Percentiles rank a stretch among this genome's conserved stretches.
Conservation (phyloP, 2,888 invertebrate genomes). For the Phyto melanocephala region DNA sequence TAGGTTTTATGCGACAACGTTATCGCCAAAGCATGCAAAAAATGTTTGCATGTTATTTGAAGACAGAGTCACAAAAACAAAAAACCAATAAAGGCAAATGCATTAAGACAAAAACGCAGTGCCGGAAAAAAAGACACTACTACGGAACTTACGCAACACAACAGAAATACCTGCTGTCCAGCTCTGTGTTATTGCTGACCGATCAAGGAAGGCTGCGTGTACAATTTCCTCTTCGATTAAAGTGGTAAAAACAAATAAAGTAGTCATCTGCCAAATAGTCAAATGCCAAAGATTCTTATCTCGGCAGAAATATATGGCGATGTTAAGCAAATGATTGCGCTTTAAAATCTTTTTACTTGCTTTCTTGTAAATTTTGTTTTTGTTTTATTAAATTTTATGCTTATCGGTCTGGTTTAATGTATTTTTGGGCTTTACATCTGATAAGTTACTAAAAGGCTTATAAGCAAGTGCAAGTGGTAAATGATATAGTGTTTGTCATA, state of each 20-base stretch:
- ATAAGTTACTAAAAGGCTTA: slow-evolving; percentile 13
- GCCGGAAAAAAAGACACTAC: neutral
- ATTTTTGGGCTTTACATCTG: slow-evolving; percentile 12
- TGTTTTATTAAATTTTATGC: slow-evolving; percentile 13
- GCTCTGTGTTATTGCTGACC: neutral
- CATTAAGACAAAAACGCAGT: slow-evolving; percentile 14
- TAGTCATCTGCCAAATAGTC: slow-evolving; percentile 65
- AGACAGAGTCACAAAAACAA: neutral
- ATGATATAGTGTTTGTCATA: slow-evolving; percentile 26
- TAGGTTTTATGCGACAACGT: slow-evolving; percentile 54
- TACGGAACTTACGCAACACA: slow-evolving; percentile 50
- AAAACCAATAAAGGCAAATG: neutral
- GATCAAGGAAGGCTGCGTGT: neutral
- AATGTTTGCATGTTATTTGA: slow-evolving; percentile 63
- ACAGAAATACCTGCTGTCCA: slow-evolving; percentile 12
- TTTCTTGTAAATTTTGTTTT: neutral
- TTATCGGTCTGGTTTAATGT: slow-evolving; percentile 24
- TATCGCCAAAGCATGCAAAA: slow-evolving; percentile 60
- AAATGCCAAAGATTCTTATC: slow-evolving; percentile 64
- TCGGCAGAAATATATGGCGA: slow-evolving; percentile 54
- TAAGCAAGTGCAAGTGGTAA: neutral
- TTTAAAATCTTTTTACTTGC: slow-evolving; percentile 47
- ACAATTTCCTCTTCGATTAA: slow-evolving; percentile 42
- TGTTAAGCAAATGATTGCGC: slow-evolving; percentile 59
- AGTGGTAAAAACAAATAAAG: slow-evolving; percentile 64